Base-by-base conservation (phyloP, 2,888 invertebrate species). In the Nemoura dubitans region DNA sequence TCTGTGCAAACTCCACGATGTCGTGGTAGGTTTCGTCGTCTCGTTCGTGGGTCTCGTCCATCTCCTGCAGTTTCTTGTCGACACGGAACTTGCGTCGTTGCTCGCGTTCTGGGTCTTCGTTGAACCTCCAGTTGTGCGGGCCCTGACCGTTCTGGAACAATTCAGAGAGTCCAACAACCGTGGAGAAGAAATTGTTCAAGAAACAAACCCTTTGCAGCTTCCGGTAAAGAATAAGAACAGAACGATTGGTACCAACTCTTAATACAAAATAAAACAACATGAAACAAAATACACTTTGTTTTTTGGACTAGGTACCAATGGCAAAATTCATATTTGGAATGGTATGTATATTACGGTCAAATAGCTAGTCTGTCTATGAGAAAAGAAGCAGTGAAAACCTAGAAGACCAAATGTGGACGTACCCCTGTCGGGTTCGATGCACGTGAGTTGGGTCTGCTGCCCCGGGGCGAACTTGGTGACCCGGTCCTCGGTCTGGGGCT, bases 1-100 rank as follows among this genome's bases (percentile, higher is more conserved):
- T 95, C 90, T 98, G 97, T n/a, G 98, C 98, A 92, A 97, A 98
- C 90, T 98, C 98, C 0, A 97, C 93, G 91, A 98, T 96, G 90
- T 98, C 97, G 90, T 96, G 96, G 89, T 95, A 93, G 6, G 93
- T 91, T 86, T 90, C 90, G 84, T 94, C 94, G 81, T 92, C 92
- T 87, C 92, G 91, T 87, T 92, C 93, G 87, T 93, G 93, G 0
- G 91, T 90, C 87, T 93, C 93, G 89, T 96, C 96, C 91, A 97
- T 93, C 91, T 97, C 97, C 89, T 96, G 95, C 14, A 98, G 92
- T 89, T 97, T 96, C 86, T 96, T 95, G 89, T 97, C 97, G 0
- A 98, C 97, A 26, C 98, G 94, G 90, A 95, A 96, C 90, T 96
- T 96, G 78, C 97, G 94, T 43, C 97, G 93, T 88, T 96, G 96